A percentile compares a stretch with the other conserved stretches of the same genome.
Evolutionary conservation across 2,113 vertebrate species (phyloP).

Genomic region (Andinoacara biseriatus): DNA sequence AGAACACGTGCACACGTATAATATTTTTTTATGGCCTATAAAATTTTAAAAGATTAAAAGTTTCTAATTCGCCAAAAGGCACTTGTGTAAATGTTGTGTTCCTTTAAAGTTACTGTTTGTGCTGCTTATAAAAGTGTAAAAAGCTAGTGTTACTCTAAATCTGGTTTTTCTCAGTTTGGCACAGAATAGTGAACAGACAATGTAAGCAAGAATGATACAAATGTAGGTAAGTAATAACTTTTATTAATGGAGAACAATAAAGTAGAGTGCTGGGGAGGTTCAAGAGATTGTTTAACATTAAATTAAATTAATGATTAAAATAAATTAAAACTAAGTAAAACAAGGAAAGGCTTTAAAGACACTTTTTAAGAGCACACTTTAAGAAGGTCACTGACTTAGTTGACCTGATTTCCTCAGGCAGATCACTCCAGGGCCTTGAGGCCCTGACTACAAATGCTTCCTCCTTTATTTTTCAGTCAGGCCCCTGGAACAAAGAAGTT

Average conservation of each 20-base stretch:
- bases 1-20: too few species aligned
- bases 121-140: background rate
- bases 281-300: background rate
- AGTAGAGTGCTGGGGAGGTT: rapidly evolving
- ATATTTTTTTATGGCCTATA: too few species aligned
- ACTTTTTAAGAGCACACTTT: background rate
- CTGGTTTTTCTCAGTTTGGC: background rate
- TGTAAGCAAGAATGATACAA: background rate
- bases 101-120: background rate
- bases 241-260: background rate
- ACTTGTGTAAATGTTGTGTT: too few species aligned
- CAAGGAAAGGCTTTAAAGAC: background rate
- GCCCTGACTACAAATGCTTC: background rate
- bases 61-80: too few species aligned
- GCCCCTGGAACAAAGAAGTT: background rate
- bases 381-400: background rate
- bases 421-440: background rate
- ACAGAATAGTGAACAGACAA: background rate
- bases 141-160: background rate
- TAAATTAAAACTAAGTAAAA: background rate
- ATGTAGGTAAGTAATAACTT: background rate
- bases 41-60: too few species aligned
- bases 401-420: background rate
- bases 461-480: background rate
- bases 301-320: background rate